Conservation (phyloP, 2,888 invertebrate species). For the Patella caerulea region DNA sequence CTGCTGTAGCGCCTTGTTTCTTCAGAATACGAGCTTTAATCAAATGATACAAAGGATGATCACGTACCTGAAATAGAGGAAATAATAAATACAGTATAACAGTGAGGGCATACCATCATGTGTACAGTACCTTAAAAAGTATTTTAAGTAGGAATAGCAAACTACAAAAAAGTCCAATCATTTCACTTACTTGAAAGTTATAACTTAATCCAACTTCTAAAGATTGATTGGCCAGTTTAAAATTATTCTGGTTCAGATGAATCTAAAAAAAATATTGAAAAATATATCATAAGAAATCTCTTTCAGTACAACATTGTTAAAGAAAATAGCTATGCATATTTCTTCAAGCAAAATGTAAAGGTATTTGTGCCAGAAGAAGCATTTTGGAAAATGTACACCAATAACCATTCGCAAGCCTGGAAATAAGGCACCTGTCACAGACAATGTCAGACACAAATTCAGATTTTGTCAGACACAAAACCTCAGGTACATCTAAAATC, state of each 20-base stretch:
- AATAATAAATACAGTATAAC: not conserved
- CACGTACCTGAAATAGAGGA: constrained; percentile 77
- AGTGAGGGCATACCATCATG: no score
- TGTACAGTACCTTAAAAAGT: not conserved
- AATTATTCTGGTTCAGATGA: constrained; percentile 77
- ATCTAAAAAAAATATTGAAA: constrained; percentile 72
- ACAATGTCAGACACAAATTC: no score
- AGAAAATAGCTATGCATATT: not conserved
- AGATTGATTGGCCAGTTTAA: constrained; percentile 85
- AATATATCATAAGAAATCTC: constrained; percentile 10
- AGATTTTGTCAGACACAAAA: no score
- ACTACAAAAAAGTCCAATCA: not conserved
- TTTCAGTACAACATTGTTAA: not conserved
- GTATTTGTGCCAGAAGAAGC: no score
- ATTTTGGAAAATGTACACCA: no score
- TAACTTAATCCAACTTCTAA: constrained; percentile 91
- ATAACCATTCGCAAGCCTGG: no score
- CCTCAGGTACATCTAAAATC: no score
- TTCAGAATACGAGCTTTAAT: constrained; percentile 88
- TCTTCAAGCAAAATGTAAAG: not conserved
- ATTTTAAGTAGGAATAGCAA: not conserved
- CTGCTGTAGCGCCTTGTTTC: constrained; percentile 75
- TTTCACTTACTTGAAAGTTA: constrained; percentile 82
- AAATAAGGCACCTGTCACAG: no score
- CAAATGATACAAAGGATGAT: constrained; percentile 91